phyloP scores from a whole-genome alignment of 2,113 vertebrate species.

The Odontophorus gujanensis region DNA sequence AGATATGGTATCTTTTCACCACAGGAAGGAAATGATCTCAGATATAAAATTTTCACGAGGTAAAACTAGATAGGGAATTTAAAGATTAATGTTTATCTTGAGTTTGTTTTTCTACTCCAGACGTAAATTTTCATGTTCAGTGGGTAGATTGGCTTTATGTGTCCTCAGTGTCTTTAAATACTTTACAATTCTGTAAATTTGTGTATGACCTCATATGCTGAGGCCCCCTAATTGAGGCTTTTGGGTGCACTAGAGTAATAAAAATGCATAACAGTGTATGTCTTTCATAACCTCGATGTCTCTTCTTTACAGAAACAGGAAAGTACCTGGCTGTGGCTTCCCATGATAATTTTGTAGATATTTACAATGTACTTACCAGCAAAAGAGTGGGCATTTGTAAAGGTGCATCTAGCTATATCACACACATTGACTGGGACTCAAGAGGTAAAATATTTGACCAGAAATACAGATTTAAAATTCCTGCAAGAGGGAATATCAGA shows the following conservation, averaged over 20 bases:
- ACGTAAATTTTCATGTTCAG: neutral
- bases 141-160: neutral
- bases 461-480: neutral
- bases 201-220: neutral
- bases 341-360: slow-evolving; percentile 98
- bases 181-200: neutral
- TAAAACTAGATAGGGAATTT: slow-evolving; percentile 34
- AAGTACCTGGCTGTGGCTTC: slow-evolving; percentile 97
- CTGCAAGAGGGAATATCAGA: neutral
- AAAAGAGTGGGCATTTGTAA: slow-evolving; percentile 97
- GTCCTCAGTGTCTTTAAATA: neutral
- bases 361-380: slow-evolving; percentile 96
- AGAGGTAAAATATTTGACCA: slow-evolving; percentile 81
- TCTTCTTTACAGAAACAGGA: slow-evolving; percentile 85
- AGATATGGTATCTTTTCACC: slow-evolving; percentile 98
- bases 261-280: neutral
- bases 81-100: neutral
- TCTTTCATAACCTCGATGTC: slow-evolving; percentile 5
- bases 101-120: neutral
- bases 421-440: slow-evolving; percentile 97
- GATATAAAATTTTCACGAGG: slow-evolving; percentile 97
- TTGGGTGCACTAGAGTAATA: neutral
- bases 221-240: neutral
- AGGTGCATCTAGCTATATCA: slow-evolving; percentile 92
- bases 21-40: slow-evolving; percentile 95